A percentile compares a stretch with the other conserved stretches of the same genome.
Evolutionary conservation across 2,888 invertebrate species (phyloP).

Genomic region (Cremastobaeus sp.): DNA sequence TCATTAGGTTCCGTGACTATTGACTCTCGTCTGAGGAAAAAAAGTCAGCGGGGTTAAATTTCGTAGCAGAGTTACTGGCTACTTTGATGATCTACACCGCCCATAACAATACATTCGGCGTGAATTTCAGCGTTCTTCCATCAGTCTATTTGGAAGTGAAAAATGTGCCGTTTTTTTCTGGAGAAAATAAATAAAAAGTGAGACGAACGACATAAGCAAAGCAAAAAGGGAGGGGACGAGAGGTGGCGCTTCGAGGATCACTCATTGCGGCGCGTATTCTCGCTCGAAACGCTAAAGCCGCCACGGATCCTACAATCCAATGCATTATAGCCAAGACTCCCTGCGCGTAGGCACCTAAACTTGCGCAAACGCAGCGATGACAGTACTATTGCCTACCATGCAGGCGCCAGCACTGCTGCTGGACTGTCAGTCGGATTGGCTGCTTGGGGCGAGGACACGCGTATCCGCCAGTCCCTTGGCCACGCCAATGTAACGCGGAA

Average conservation of each 20-base stretch:
- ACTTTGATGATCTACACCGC: not conserved
- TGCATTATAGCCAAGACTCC: slow-evolving; percentile 19
- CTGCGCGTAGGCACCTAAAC: slow-evolving; percentile 34
- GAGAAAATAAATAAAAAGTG: no score
- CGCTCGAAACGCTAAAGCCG: slow-evolving; percentile 15
- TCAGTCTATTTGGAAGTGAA: not conserved
- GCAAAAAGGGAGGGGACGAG: not conserved
- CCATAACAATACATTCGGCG: not conserved
- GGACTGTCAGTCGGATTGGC: slow-evolving; percentile 70
- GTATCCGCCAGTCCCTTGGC: slow-evolving; percentile 3
- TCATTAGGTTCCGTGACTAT: no score
- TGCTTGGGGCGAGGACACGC: slow-evolving; percentile 64
- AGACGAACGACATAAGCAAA: not conserved
- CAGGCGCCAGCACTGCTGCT: slow-evolving; percentile 63
- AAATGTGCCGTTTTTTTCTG: no score
- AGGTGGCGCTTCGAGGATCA: not conserved
- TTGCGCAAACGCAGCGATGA: slow-evolving; percentile 59
- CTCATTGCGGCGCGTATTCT: not conserved
- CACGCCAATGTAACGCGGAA: slow-evolving; percentile 29
- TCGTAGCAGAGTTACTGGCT: no score
- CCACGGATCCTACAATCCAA: slow-evolving; percentile 15
- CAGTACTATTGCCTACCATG: slow-evolving; percentile 62
- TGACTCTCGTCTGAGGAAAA: no score
- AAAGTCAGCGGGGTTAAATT: no score
- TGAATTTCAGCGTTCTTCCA: not conserved